A percentile compares a stretch with the other conserved stretches of the same genome.
These are phyloP conservation scores for Melanotaenia nigrans DNA, from an alignment of 2,797 vertebrate genomes.

Conservation along the genomic window DNA sequence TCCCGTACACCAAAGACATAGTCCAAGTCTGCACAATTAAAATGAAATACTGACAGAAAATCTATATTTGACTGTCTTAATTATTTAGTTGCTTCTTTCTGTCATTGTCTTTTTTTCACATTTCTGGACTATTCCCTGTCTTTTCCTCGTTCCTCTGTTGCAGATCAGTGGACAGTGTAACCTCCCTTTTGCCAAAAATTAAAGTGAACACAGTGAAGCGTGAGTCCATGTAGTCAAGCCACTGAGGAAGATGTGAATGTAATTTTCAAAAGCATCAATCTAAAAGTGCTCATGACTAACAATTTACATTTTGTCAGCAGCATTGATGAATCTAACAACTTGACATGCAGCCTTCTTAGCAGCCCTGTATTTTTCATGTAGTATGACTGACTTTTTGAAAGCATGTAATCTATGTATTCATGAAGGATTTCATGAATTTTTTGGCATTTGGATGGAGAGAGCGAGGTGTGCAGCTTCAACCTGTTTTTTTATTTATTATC, in stretches of 20 bases:
- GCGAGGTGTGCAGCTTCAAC: constrained; percentile 22
- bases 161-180: constrained; percentile 20
- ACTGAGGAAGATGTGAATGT: constrained; percentile 20
- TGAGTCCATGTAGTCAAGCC: not conserved
- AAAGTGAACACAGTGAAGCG: constrained; percentile 29
- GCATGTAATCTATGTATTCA: constrained; percentile 60
- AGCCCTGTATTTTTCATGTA: constrained; percentile 53
- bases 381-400: constrained; percentile 56
- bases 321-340: constrained; percentile 37
- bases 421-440: constrained; percentile 66
- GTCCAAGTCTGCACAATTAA: constrained; percentile 75
- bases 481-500: not conserved
- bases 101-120: constrained; percentile 51
- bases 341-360: constrained; percentile 38
- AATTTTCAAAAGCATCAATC: constrained; percentile 37
- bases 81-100: constrained; percentile 72
- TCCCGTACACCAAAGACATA: constrained; percentile 66
- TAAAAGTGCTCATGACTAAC: constrained; percentile 13
- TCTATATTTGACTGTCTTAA: constrained; percentile 80
- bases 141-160: constrained; percentile 14
- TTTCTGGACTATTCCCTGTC: constrained; percentile 9
- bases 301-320: constrained; percentile 36
- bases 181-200: constrained; percentile 56
- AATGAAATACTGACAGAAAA: constrained; percentile 80
- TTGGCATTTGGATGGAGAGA: constrained; percentile 43